Base-by-base conservation (phyloP, 2,797 vertebrate genomes). In the Brachymystax lenok region DNA sequence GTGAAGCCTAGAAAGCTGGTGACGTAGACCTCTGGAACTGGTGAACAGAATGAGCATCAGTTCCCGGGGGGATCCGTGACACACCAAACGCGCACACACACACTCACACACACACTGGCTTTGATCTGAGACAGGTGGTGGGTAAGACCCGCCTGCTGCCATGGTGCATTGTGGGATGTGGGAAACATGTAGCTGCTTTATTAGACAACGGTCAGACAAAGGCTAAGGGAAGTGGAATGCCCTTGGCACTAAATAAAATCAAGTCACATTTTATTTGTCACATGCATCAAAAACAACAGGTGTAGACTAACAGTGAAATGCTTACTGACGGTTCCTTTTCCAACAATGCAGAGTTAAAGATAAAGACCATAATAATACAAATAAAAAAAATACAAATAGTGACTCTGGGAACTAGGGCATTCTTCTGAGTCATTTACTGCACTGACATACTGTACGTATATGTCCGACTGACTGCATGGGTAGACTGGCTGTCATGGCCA, bases 151-250 rank as follows among this genome's bases (percentile, higher is more conserved):
- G 8, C 10, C 10, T 63, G 59, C 78, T 54, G 80, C 81, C 76
- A 63, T 35, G 70, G 51, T 83, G 87, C 79, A 85, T 84, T 82
- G 74, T 84, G 78, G 80, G 81, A 87, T 75, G 3, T 61, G 7
- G 54, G 21, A 61, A 21, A 24, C 28, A 82, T 80, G 30, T 79
- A 73, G 90, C 69, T 79, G 78, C 76, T 81, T 80, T 69, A 79
- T 77, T 69, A 75, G 76, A 77, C 40, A 46, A 46, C 19, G 67
- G 56, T 52, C 30, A 74, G 69, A 66, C 21, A 82, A 79, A 73
- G 78, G 46, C 71, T 69, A 10, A 77, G 63, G 71, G 24, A 73
- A 5, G 0, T 17, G 70, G 21, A 81, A 77, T 63, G 83, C 78
- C 83, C 74, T 82, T 75, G 72, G 68, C 66, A 79, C 40, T 12